Evolutionary conservation across 2,888 invertebrate genomes (phyloP), one percentile per base, ranked within the genome.

Genomic region (Sceliomorpha sp.): DNA sequence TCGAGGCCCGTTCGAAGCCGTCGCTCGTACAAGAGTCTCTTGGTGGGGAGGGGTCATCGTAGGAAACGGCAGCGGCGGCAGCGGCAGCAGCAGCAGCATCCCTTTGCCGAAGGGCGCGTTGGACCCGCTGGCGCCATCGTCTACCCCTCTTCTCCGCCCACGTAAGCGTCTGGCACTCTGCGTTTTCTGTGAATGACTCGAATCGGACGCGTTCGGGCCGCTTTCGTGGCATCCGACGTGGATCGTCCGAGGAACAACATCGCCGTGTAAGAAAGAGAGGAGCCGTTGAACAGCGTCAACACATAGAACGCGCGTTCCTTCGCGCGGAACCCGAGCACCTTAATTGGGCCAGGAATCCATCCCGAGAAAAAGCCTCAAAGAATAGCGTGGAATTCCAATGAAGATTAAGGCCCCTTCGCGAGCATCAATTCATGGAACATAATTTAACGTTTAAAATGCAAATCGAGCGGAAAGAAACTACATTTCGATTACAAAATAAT

Each of bases 101-200:
- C 72, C 73, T 73, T 73, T 73, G 70, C 45, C 56, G 58, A 70
- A 64, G 76, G 72, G 76, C 74, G 68, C 73, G 32, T 60, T 66
- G 71, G 69, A 63, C 63, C 75, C 73, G 77, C 76, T 81, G 81
- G 81, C 82, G 81, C 81, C 80, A 82, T 74, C 68, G 68, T 67
- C 64, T 58, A 42, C 64, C 67, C 64, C 51, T 45, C 72, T 70
- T 67, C 50, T 32, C 27, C 70, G 20, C 71, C 77, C 77, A 77
- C 79, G 76, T 78, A 79, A 76, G 69, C 76, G 82, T 82, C 82
- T 83, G 56, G 81, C 78, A 82, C 82, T 84, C 79, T 81, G 79
- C 77, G 79, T 80, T 86, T 86, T 86, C 85, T 82, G 85, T 87
- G 86, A 86, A 86, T 87, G 86, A 86, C 85, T 84, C n/a, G 75